phyloP scores from a whole-genome alignment of 2,113 vertebrate species.

The Coryphaenoides rupestris region DNA sequence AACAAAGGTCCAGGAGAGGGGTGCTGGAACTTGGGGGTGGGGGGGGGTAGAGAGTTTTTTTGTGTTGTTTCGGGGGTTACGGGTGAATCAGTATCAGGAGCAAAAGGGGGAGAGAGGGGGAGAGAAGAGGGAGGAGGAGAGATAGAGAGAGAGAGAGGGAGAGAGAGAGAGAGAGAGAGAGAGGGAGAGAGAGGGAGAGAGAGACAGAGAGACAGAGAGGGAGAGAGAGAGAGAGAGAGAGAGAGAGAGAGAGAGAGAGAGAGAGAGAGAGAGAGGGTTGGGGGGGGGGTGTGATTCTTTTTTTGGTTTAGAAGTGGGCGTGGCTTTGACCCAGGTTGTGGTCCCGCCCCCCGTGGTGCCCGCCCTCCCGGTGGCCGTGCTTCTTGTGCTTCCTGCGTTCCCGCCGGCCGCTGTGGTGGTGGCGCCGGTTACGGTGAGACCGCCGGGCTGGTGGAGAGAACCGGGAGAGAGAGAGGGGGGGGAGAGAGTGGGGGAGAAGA shows the following conservation, averaged over 20 bases:
- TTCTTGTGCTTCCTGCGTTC: slow-evolving; percentile 87
- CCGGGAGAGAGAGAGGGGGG: background rate
- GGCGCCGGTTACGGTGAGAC: slow-evolving; percentile 83
- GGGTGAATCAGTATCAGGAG: background rate
- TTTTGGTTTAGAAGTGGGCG: slow-evolving; percentile 74
- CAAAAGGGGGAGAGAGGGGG: slow-evolving; percentile 24
- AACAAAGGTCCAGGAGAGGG: background rate
- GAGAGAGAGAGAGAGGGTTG: no score
- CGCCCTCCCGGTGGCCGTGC: slow-evolving; percentile 69
- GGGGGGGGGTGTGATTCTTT: slow-evolving; percentile 15
- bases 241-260: no score
- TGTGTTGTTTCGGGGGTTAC: background rate
- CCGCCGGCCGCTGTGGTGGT: slow-evolving; percentile 81
- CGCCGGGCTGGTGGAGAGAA: slow-evolving; percentile 75
- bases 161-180: no score
- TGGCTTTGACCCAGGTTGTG: slow-evolving; percentile 60
- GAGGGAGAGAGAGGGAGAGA: no score
- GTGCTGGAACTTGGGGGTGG: background rate
- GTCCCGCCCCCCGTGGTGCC: slow-evolving; percentile 55
- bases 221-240: slow-evolving; percentile 5
- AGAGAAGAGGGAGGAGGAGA: slow-evolving; percentile 1
- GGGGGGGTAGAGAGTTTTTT: background rate
- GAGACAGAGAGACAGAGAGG: background rate
- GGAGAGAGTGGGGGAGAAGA: background rate
- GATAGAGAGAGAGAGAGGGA: background rate